A percentile compares a stretch with the other conserved stretches of the same genome.
Conservation (phyloP, 2,113 vertebrate species). For the Amblyopsis rosae region DNA sequence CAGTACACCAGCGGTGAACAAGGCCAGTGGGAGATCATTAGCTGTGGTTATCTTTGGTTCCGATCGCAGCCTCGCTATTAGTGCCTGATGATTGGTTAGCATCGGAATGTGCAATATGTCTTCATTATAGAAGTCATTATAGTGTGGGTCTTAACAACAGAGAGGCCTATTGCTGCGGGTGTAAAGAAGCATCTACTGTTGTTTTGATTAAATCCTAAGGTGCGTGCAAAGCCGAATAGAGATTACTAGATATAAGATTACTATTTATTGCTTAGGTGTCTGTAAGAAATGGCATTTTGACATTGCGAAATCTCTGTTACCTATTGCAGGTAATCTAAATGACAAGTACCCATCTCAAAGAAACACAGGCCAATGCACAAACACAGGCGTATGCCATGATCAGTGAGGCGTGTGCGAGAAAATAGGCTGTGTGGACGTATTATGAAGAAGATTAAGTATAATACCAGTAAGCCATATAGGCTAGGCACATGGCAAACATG, state of each 20-base stretch:
- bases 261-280: conserved; percentile 49
- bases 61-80: conserved; percentile 38
- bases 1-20: conserved; percentile 31
- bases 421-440: conserved; percentile 55
- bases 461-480: conserved; percentile 51
- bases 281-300: conserved; percentile 42
- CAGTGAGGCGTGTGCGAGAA: conserved; percentile 37
- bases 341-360: conserved; percentile 27
- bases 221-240: conserved; percentile 38
- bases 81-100: conserved; percentile 2
- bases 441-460: conserved; percentile 56
- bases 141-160: conserved; percentile 44
- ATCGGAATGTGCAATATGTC: conserved; percentile 51
- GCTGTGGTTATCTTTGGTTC: conserved; percentile 43
- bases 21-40: conserved; percentile 62
- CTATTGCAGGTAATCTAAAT: conserved; percentile 25
- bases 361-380: neutral
- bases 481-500: conserved; percentile 52
- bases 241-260: conserved; percentile 43
- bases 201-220: conserved; percentile 58
- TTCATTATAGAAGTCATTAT: conserved; percentile 61
- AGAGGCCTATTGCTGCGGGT: conserved; percentile 25
- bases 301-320: conserved; percentile 35
- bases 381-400: conserved; percentile 10
- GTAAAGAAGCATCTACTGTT: conserved; percentile 38